Conservation (phyloP, 2,113 vertebrate genomes). For the Recurvirostra avosetta region DNA sequence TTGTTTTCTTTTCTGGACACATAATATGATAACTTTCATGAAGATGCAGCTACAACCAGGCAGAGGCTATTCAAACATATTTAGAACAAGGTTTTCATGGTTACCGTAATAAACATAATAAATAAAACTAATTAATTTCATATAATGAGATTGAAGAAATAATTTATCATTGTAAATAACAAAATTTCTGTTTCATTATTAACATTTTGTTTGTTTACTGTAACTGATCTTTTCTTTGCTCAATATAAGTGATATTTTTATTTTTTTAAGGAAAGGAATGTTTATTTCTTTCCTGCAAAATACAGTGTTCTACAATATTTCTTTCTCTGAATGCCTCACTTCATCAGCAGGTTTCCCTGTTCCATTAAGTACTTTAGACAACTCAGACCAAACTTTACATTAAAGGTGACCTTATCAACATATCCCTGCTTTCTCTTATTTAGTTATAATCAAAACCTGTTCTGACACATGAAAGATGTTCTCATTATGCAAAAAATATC, state of each 20-base stretch:
- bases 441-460: slow-evolving; percentile 70
- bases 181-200: neutral
- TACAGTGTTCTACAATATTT: neutral
- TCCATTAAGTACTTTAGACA: slow-evolving; percentile 32
- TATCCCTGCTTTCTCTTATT: slow-evolving; percentile 64
- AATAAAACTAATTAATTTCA: neutral
- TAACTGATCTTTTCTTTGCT: neutral
- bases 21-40: neutral
- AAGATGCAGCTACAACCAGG: neutral
- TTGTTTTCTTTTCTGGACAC: neutral
- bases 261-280: neutral
- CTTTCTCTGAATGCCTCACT: neutral
- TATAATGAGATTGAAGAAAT: neutral
- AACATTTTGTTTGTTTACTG: neutral
- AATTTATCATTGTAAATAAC: neutral
- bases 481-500: slow-evolving; percentile 67
- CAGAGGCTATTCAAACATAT: neutral
- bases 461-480: slow-evolving; percentile 71
- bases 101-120: neutral
- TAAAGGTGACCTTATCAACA: slow-evolving; percentile 68
- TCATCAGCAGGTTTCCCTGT: neutral
- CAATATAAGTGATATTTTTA: neutral
- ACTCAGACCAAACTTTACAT: slow-evolving; percentile 56
- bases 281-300: neutral
- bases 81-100: neutral